Evolutionary conservation across 2,113 vertebrate species (phyloP).

Genomic region (Anolis carolinensis): DNA sequence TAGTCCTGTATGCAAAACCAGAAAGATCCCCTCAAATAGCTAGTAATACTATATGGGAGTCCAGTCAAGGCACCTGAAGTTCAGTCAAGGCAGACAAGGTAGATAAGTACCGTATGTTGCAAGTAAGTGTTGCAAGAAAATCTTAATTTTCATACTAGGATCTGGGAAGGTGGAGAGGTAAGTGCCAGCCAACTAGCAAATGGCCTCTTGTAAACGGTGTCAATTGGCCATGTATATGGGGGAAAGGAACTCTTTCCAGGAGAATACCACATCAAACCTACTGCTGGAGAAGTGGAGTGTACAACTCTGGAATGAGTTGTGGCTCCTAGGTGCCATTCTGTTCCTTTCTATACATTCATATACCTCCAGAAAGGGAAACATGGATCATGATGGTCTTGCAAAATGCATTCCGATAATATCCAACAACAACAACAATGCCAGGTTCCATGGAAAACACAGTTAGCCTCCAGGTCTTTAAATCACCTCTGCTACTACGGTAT

Average conservation of each 20-base stretch:
- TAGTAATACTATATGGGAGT: no score
- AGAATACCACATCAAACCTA: neutral
- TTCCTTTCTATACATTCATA: slow-evolving; percentile 1
- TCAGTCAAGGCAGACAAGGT: no score
- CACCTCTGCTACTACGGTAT: neutral
- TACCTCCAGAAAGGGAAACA: slow-evolving; percentile 39
- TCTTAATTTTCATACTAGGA: slow-evolving; percentile 50
- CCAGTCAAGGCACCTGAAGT: no score
- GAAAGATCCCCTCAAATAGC: no score
- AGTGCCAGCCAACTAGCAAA: slow-evolving; percentile 56
- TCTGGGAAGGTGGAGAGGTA: slow-evolving; percentile 48
- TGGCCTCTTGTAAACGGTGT: slow-evolving; percentile 36
- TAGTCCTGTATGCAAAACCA: no score
- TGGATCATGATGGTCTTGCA: slow-evolving; percentile 29
- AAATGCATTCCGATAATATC: neutral
- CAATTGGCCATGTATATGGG: slow-evolving; percentile 54
- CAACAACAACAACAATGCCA: slow-evolving; percentile 11
- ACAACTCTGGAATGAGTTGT: slow-evolving; percentile 56
- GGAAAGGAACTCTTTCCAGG: slow-evolving; percentile 51
- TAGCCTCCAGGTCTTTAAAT: neutral
- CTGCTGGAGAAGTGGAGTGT: neutral
- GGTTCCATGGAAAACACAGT: neutral
- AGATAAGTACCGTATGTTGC: no score
- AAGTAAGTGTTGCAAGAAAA: slow-evolving; percentile 50
- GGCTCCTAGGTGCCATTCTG: slow-evolving; percentile 38